Base-by-base conservation (phyloP, 35 echinoderm and acorn worm genomes). In the Nesometra sesokonis region DNA sequence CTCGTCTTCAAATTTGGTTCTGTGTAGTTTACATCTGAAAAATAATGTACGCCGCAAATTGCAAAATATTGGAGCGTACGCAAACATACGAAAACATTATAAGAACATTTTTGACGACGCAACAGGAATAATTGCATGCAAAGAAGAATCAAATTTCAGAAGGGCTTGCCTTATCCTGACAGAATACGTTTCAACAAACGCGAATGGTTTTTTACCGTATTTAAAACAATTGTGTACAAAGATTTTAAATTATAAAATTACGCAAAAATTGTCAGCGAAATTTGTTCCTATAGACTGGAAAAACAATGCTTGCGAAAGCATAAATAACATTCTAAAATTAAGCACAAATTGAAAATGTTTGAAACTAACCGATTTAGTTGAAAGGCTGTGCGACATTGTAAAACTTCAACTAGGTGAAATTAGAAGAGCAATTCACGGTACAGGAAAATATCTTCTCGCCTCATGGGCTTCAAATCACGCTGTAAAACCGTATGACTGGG, bases 301-400 rank as follows among this genome's bases (percentile, higher is more conserved):
- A 84, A 84, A 84, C 13, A 37, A 84, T 39, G 34, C 82, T 7
- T 84, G 82, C 35, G 34, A 84, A 84, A 84, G 82, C 31, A 84
- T 35, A 36, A 84, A 84, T 35, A 17, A 84, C 82, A 84, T 31
- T 11, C 15, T 86, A 76, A 31, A 76, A 76, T 76, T 76, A 76
- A 32, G 27, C 21, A 13, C 4, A 86, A 76, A 76, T 29, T 76
- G 57, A 29, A 76, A 29, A 29, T 76, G 15, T 76, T 29, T 76
- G 57, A 76, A 76, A 29, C 57, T 76, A 29, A 15, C 57, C 15
- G 57, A 76, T 76, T 76, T 76, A 29, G 57, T 76, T 17, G 57
- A 76, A 15, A 76, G 57, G 57, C 29, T 76, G 57, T 76, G 29
- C 29, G 29, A 29, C 15, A 29, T 76, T 15, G 57, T 76, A 17